These are phyloP conservation scores for Chrysodeixis includens DNA, from an alignment of 2,888 invertebrate species.

Conservation along the genomic window DNA sequence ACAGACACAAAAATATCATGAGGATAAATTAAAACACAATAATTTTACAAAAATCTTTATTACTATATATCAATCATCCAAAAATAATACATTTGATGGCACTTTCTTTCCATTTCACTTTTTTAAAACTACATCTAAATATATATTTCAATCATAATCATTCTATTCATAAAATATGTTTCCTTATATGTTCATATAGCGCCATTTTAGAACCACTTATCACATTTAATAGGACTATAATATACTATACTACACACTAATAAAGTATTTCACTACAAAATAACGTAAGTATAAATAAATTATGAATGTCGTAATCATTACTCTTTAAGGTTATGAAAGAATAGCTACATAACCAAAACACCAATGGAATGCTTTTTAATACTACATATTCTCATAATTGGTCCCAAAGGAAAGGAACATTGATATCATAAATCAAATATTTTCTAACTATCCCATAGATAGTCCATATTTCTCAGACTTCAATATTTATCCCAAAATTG, in stretches of 20 bases:
- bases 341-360: constrained; percentile 23
- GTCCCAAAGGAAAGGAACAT: constrained; percentile 43
- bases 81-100: constrained; percentile 55
- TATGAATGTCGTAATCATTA: constrained; percentile 6
- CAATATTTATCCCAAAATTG: constrained; percentile 18
- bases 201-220: constrained; percentile 47
- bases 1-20: too few species aligned
- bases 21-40: constrained; percentile 14
- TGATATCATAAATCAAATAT: constrained; percentile 11
- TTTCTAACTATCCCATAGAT: constrained; percentile 13
- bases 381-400: constrained; percentile 32
- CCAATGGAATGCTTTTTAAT: constrained; percentile 24
- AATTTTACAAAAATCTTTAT: constrained; percentile 36
- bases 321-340: neutral
- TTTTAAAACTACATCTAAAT: constrained; percentile 43
- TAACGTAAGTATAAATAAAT: constrained; percentile 43
- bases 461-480: constrained; percentile 25
- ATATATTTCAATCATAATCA: constrained; percentile 25
- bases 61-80: constrained; percentile 38
- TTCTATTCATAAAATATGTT: constrained; percentile 14
- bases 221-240: constrained; percentile 51
- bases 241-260: constrained; percentile 34
- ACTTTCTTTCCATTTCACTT: constrained; percentile 42
- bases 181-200: constrained; percentile 28
- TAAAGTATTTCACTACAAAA: constrained; percentile 23